These are phyloP conservation scores for Tryphoninae sp. DNA, from an alignment of 2,888 invertebrate species.

Conservation along the genomic window DNA sequence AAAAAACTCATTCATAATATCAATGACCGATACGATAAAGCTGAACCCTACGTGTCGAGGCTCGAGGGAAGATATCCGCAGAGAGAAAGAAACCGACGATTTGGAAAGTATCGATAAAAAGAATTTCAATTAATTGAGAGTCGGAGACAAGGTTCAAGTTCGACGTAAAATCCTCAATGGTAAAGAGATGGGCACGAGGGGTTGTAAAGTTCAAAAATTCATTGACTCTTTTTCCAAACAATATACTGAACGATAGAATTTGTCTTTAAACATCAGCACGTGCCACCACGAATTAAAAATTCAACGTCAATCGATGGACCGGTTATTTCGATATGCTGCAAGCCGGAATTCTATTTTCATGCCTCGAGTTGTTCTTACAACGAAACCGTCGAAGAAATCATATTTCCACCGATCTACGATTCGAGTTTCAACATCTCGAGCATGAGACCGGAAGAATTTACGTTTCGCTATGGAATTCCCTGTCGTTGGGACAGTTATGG, in stretches of 20 bases:
- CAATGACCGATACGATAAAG: no score
- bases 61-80: no score
- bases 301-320: neutral
- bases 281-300: neutral
- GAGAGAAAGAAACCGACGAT: no score
- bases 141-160: no score
- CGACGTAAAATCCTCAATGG: no score
- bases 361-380: conserved; percentile 55
- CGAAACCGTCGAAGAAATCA: conserved; percentile 39
- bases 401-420: conserved; percentile 61
- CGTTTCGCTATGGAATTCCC: conserved; percentile 64
- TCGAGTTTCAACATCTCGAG: conserved; percentile 55
- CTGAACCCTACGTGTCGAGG: no score
- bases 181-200: no score
- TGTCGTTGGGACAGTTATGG: conserved; percentile 67
- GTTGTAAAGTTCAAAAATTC: no score
- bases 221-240: no score
- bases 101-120: no score
- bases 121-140: no score
- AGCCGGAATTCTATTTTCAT: conserved; percentile 64
- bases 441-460: conserved; percentile 58
- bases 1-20: no score
- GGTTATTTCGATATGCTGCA: conserved; percentile 69
- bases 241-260: neutral
- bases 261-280: conserved; percentile 22